Base-by-base conservation (phyloP, 1,140 invertebrate genomes). In the Lanistes nyassanus region DNA sequence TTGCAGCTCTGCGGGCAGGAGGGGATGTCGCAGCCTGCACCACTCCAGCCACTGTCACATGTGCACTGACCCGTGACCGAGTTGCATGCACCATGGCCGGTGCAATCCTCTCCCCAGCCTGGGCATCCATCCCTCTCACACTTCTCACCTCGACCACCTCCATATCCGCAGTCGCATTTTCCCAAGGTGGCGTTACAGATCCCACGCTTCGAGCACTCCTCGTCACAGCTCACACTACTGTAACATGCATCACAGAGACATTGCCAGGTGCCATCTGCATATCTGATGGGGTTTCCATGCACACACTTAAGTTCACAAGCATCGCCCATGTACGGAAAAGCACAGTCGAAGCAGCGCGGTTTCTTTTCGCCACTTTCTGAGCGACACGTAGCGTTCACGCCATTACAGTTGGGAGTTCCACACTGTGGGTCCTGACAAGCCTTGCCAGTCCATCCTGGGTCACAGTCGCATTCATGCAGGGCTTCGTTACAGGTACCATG, bases 1-100 rank as follows among this genome's bases (percentile, higher is more conserved):
- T 82, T 82, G 76, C 82, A 83, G 74, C 78, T 74, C 37, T 75
- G 39, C 3, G 83, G 82, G 64, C 84, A 85, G 58, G 84, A 78
- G 5, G 80, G 80, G 0, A 75, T 34, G 26, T 81, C 77, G 77
- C 84, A 82, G 21, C 79, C 82, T 3, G 23, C 58, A 31, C 79
- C 76, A 47, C 55, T 75, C 81, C 81, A 83, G 1, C 82, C 82
- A 9, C 75, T 76, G 55, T 81, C 53, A 76, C 82, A 83, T n/a
- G 76, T 69, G 76, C 82, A 83, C 29, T 76, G 39, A 64, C 77
- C 74, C 23, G 77, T 82, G 26, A 39, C 76, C 36, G 58, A 47
- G 62, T 79, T 79, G 53, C 79, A 80, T 23, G 58, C 31, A 5
- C 79, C 79, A 56, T 78, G 76, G 11, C 55, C 37, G 0, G 64